These are phyloP conservation scores for Dicaeum eximium DNA, from an alignment of 2,113 vertebrate species.

Conservation along the genomic window DNA sequence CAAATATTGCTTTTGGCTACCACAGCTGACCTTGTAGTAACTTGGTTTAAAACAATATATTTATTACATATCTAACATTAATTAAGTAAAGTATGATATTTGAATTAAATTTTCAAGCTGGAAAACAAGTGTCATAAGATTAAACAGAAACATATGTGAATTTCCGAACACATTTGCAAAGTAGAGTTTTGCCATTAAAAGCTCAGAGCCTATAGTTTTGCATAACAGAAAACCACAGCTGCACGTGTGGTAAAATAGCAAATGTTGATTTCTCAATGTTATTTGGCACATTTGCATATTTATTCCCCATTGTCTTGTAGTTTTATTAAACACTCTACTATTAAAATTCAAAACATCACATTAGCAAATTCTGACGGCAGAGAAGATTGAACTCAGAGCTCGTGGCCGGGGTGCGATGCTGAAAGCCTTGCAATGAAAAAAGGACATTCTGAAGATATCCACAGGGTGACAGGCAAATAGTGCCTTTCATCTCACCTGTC, in stretches of 20 bases:
- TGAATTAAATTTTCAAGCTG: constrained; percentile 70
- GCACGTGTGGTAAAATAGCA: background rate
- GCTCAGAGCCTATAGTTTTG: background rate
- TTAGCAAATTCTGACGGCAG: background rate
- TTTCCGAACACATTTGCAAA: constrained; percentile 62
- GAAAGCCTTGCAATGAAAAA: background rate
- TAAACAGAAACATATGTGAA: constrained; percentile 81
- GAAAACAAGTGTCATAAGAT: constrained; percentile 55
- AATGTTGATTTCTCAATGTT: background rate
- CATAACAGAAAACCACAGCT: background rate
- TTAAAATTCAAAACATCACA: background rate
- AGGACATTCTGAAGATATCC: background rate
- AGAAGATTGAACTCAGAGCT: background rate
- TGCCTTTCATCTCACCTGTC: background rate
- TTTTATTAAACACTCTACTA: background rate
- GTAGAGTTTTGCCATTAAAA: background rate
- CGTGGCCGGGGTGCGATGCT: no score
- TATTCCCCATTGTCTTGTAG: background rate
- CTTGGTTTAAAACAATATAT: constrained; percentile 76
- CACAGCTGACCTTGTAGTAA: constrained; percentile 24
- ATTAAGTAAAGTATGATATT: constrained; percentile 76
- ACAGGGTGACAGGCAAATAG: background rate
- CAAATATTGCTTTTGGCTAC: background rate
- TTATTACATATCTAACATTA: constrained; percentile 62
- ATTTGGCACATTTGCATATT: background rate